Base-by-base conservation (phyloP, 2,797 vertebrate species). In the Microchirus variegatus region DNA sequence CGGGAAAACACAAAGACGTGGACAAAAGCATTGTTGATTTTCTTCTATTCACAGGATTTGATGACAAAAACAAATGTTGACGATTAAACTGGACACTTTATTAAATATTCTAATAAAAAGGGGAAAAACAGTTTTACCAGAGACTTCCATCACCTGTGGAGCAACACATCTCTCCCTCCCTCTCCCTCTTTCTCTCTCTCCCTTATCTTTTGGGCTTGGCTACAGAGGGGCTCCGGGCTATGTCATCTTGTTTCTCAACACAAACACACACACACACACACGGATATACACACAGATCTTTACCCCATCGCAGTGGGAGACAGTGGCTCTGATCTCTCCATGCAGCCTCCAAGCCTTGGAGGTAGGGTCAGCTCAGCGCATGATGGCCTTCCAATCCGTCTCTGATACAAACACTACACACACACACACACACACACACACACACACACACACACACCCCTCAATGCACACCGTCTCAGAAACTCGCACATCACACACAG, bases 301-400 rank as follows among this genome's bases (percentile, higher is more conserved):
- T 80, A 83, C 78, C 78, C 86, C 83, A 87, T 90, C 84, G 80
- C 87, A 88, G 88, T 75, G 49, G 79, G 87, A 88, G 82, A 87
- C 88, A 84, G 73, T 84, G 78, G 84, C 87, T 91, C 89, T 90
- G 90, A 90, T 90, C 89, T 90, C 83, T 70, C 85, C 83, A 90
- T 74, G 90, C 79, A 85, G 81, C 87, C 88, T 87, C 80, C 59
- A 48, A 89, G 87, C 83, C 78, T 88, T 77, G 77, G 81, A 90
- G 88, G 90, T 89, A 87, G 89, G 92, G 88, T 90, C 89, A 90
- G 82, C 75, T 80, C 83, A 88, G 85, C 73, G 67, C 79, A 86
- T 77, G 80, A 89, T 87, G 82, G 87, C 80, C 83, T 89, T 84
- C 78, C 86, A 85, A 86, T 86, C 87, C 70, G 49, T 75, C 86